A percentile compares a stretch with the other conserved stretches of the same genome.
These are phyloP conservation scores for Caranx ignobilis DNA, from an alignment of 2,113 vertebrate species.

Conservation along the genomic window DNA sequence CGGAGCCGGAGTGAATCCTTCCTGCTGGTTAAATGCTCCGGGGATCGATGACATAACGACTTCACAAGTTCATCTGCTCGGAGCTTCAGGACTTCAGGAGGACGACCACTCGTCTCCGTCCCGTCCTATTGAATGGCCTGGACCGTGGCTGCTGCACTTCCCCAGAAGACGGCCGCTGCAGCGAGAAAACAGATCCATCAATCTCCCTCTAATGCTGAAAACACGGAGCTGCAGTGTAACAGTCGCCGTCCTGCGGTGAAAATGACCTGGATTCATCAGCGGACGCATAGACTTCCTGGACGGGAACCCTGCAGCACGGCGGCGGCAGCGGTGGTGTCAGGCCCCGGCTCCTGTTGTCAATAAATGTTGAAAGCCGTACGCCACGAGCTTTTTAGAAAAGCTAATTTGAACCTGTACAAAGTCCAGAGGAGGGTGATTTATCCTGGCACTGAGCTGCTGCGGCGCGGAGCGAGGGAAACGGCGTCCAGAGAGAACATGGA, in stretches of 20 bases:
- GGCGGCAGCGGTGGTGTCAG: not conserved
- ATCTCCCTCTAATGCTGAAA: slow-evolving; percentile 32
- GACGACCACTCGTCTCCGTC: slow-evolving; percentile 16
- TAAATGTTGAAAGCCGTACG: slow-evolving; percentile 5
- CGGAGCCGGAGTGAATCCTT: slow-evolving; percentile 28
- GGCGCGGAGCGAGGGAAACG: slow-evolving; percentile 23
- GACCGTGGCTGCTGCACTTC: not conserved
- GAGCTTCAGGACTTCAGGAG: slow-evolving; percentile 23
- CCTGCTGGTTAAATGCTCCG: slow-evolving; percentile 42
- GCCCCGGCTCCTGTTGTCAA: slow-evolving; percentile 23
- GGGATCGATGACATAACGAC: slow-evolving; percentile 62
- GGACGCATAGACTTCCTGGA: not conserved
- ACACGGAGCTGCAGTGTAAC: slow-evolving; percentile 32
- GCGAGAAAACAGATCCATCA: slow-evolving; percentile 58
- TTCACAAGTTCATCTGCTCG: slow-evolving; percentile 36
- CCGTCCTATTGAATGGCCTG: slow-evolving; percentile 10
- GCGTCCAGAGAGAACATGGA: slow-evolving; percentile 7
- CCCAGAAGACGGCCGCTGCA: slow-evolving; percentile 3
- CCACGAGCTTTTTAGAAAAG: slow-evolving; percentile 37
- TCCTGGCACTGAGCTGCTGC: slow-evolving; percentile 24
- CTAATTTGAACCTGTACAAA: slow-evolving; percentile 35
- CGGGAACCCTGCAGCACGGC: not conserved
- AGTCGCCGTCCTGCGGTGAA: slow-evolving; percentile 31
- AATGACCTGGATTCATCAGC: slow-evolving; percentile 49
- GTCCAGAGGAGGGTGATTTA: slow-evolving; percentile 43